Evolutionary conservation across 1,140 invertebrate species (phyloP).

Genomic region (Lysiphlebus fabarum): DNA sequence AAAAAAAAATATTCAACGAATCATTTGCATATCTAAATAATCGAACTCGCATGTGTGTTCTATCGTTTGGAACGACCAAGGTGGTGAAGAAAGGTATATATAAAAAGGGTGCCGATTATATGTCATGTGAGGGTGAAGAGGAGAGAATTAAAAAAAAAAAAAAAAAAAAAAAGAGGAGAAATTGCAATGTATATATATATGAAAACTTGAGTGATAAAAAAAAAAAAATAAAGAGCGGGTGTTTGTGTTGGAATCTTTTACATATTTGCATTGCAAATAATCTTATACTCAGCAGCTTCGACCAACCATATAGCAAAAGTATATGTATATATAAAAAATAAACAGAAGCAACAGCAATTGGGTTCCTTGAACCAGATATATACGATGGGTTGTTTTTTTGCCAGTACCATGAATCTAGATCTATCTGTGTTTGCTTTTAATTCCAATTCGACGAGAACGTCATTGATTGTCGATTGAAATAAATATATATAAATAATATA

Average conservation of each 20-base stretch:
- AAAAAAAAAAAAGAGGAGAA: slow-evolving; percentile 32
- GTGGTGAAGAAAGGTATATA: slow-evolving; percentile 7
- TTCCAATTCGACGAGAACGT: slow-evolving; percentile 28
- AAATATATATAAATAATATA: neutral
- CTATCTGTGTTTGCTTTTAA: slow-evolving; percentile 50
- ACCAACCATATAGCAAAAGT: no score
- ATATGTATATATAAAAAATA: no score
- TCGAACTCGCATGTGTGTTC: slow-evolving; percentile 45
- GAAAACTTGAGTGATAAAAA: slow-evolving; percentile 26
- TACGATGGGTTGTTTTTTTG: slow-evolving; percentile 46
- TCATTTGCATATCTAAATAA: slow-evolving; percentile 55
- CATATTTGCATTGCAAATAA: slow-evolving; percentile 54
- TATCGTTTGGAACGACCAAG: slow-evolving; percentile 31
- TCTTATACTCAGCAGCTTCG: slow-evolving; percentile 23
- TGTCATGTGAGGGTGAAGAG: slow-evolving; percentile 9
- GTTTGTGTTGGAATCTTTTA: slow-evolving; percentile 37
- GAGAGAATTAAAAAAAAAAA: slow-evolving; percentile 12
- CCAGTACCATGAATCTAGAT: slow-evolving; percentile 54
- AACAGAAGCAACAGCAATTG: slow-evolving; percentile 28
- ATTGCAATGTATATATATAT: slow-evolving; percentile 28
- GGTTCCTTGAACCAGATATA: slow-evolving; percentile 57
- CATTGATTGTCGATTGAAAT: slow-evolving; percentile 15
- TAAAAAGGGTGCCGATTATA: slow-evolving; percentile 1
- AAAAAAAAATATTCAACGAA: slow-evolving; percentile 29
- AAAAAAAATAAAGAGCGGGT: slow-evolving; percentile 44